Base-by-base conservation (phyloP, 2,888 invertebrate genomes). In the Chaetoderma sp. region DNA sequence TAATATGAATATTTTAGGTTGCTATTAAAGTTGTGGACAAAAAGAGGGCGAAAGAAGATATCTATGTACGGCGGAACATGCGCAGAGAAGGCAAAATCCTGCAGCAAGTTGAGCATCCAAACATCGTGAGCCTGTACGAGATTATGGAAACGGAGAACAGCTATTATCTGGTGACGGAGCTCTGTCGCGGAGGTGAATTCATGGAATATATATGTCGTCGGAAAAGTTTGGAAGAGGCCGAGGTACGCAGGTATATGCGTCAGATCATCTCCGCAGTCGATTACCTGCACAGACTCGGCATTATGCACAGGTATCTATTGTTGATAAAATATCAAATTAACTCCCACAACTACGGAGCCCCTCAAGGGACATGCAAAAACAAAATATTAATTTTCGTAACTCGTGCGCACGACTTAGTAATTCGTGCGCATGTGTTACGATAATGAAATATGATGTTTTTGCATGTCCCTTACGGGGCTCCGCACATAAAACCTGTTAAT, bases 71-170 rank as follows among this genome's bases (percentile, higher is more conserved):
- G 4, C 82, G 81, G 62, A 84, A 85, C 65, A 70, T 85, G 59
- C 77, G 84, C 1, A 72, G 85, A 18, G 86, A 86, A 64, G 85
- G 83, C 1, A 80, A 81, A 63, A 74, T 85, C 33, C 75, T 86
- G 8, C 84, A 85, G 63, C 70, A 79, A 77, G 75, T 85, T 16
- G 75, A 82, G n/a, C 86, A 86, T 59, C 74, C 74, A 0, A 77
- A 85, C 64, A 75, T 86, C 30, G 78, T 86, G 45, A 80, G 83
- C 44, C 70, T 86, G 18, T 71, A 79, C 36, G 86, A 86, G 63
- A 77, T 84, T 6, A 82, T 86, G 83, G 86, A 86, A 67, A 86
- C 86, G 4, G 84, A 84, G 70, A 82, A 85, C 68, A 79, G 81
- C 58, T 86, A 86, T 70, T 86, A 86, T 69, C 77, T 86, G 39